Evolutionary conservation across 2,113 vertebrate genomes (phyloP).

Genomic region (Pteronura brasiliensis): DNA sequence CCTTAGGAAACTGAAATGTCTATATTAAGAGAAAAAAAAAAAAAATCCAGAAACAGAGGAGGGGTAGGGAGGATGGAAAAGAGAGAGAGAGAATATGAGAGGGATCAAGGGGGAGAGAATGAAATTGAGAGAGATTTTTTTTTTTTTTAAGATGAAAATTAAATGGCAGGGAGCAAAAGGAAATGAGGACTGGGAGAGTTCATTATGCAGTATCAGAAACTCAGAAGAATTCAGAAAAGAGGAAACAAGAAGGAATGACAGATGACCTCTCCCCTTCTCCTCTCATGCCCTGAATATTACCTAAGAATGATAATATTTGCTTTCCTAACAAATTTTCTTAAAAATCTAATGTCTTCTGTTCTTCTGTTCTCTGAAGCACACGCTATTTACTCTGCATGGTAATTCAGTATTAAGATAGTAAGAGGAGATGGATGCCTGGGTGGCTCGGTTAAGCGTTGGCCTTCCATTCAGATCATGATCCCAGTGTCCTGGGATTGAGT

Average conservation of each 20-base stretch:
- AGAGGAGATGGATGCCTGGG: background rate
- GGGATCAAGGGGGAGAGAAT: fast-evolving
- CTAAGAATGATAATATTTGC: background rate
- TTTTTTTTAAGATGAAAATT: background rate
- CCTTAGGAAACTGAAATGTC: background rate
- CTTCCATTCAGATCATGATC: background rate
- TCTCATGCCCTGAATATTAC: background rate
- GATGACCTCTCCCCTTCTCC: too few relatives aligned
- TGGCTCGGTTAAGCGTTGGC: background rate
- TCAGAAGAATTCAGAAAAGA: background rate
- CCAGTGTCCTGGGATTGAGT: background rate
- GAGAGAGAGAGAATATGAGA: background rate
- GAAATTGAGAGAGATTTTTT: background rate
- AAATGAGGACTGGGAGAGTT: background rate
- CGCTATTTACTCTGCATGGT: background rate
- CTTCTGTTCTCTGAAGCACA: background rate
- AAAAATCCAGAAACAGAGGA: background rate
- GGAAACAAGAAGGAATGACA: background rate
- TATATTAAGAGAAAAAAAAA: background rate
- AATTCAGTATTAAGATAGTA: background rate
- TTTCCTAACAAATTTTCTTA: background rate
- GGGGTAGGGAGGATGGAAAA: background rate
- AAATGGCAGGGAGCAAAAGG: background rate
- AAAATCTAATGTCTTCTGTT: background rate
- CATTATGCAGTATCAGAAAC: background rate